phyloP scores from a whole-genome alignment of 2,113 vertebrate genomes.

The Eira barbara region DNA sequence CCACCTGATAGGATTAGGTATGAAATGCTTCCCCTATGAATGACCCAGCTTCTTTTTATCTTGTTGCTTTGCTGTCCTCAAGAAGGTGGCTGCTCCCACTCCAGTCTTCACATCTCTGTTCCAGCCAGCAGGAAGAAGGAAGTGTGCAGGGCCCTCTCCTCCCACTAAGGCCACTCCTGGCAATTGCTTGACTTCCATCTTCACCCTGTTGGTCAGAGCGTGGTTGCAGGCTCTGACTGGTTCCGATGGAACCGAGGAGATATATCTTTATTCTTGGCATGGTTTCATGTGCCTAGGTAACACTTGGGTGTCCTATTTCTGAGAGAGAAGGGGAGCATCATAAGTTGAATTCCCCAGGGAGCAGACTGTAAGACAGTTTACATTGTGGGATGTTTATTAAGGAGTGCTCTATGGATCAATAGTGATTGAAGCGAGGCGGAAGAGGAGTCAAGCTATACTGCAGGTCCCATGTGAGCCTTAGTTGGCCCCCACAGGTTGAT shows the following conservation, averaged over 20 bases:
- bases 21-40: background rate
- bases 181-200: background rate
- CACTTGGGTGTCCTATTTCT: background rate
- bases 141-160: background rate
- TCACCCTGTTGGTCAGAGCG: background rate
- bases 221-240: background rate
- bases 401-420: background rate
- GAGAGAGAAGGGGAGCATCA: background rate
- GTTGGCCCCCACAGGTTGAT: background rate
- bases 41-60: background rate
- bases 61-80: background rate
- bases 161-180: background rate
- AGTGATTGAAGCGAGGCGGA: background rate
- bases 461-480: background rate
- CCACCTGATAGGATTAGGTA: background rate
- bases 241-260: background rate
- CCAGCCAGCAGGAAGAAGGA: background rate
- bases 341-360: constrained; percentile 23
- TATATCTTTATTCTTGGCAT: background rate
- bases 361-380: background rate
- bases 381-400: background rate
- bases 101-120: background rate
- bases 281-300: background rate
- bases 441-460: background rate
- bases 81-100: background rate